Evolutionary conservation across 2,797 vertebrate species (phyloP).

Genomic region (Sarcophilus harrisii): DNA sequence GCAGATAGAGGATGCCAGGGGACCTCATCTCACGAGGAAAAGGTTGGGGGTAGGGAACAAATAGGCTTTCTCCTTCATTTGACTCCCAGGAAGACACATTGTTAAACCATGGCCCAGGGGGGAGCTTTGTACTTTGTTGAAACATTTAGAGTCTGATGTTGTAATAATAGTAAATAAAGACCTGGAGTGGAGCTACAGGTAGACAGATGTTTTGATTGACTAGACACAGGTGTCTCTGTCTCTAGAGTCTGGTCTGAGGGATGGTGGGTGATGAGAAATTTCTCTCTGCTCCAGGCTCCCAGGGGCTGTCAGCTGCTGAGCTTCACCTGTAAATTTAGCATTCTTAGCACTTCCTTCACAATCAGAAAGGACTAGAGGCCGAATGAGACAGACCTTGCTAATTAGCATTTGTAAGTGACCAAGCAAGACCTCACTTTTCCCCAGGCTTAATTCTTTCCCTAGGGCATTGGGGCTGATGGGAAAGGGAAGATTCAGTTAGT

Average conservation of each 20-base stretch:
- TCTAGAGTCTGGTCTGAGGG: neutral
- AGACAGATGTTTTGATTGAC: slow-evolving; percentile 67
- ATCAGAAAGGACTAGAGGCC: neutral
- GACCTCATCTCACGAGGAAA: neutral
- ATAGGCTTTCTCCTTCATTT: slow-evolving; percentile 25
- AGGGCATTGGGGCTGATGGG: neutral
- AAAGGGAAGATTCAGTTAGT: neutral
- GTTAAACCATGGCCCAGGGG: slow-evolving; percentile 25
- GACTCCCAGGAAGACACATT: neutral
- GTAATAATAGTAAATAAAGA: slow-evolving; percentile 58
- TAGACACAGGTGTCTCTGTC: slow-evolving; percentile 58
- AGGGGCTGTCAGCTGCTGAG: neutral
- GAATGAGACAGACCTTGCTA: slow-evolving; percentile 5
- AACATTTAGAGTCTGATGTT: neutral
- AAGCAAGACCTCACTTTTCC: slow-evolving; percentile 37
- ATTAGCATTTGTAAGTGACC: slow-evolving; percentile 61
- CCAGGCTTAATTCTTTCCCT: slow-evolving; percentile 44
- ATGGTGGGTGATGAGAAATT: slow-evolving; percentile 18
- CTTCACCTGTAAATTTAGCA: neutral
- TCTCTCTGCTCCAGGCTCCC: slow-evolving; percentile 3
- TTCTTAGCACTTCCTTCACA: neutral
- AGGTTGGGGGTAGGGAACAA: slow-evolving; percentile 8
- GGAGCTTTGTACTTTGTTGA: neutral
- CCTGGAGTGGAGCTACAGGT: slow-evolving; percentile 25
- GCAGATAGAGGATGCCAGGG: slow-evolving; percentile 14